phyloP scores from a whole-genome alignment of 2,797 vertebrate species.

The Xenops minutus region DNA sequence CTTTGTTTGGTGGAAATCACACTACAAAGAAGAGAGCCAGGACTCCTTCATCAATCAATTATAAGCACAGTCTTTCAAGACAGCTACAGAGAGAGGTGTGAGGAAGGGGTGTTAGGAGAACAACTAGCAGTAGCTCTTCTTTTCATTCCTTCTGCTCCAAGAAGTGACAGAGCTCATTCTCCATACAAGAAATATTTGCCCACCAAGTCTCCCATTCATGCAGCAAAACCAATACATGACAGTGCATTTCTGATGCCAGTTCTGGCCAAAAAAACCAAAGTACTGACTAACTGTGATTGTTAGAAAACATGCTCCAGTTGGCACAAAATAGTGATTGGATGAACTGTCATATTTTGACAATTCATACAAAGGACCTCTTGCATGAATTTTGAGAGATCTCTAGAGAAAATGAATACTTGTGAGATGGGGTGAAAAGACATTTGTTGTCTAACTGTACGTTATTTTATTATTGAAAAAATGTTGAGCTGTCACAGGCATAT shows the following conservation, averaged over 20 bases:
- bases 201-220: neutral
- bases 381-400: slow-evolving; percentile 2
- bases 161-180: neutral
- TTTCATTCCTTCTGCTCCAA: neutral
- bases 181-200: slow-evolving; percentile 19
- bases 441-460: neutral
- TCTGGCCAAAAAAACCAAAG: neutral
- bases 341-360: slow-evolving; percentile 55
- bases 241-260: neutral
- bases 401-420: slow-evolving; percentile 28
- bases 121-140: neutral
- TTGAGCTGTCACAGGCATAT: slow-evolving; percentile 15
- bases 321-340: neutral
- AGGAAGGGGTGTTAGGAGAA: neutral
- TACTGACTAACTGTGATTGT: neutral
- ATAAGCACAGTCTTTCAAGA: slow-evolving; percentile 40
- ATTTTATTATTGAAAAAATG: slow-evolving; percentile 39
- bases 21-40: slow-evolving; percentile 57
- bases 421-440: neutral
- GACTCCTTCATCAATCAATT: slow-evolving; percentile 68
- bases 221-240: neutral
- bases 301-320: slow-evolving; percentile 30
- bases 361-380: neutral
- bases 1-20: slow-evolving; percentile 66
- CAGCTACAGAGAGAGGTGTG: neutral